phyloP scores from a whole-genome alignment of 2,888 invertebrate genomes.

The Pycnomerus fuliginosus region DNA sequence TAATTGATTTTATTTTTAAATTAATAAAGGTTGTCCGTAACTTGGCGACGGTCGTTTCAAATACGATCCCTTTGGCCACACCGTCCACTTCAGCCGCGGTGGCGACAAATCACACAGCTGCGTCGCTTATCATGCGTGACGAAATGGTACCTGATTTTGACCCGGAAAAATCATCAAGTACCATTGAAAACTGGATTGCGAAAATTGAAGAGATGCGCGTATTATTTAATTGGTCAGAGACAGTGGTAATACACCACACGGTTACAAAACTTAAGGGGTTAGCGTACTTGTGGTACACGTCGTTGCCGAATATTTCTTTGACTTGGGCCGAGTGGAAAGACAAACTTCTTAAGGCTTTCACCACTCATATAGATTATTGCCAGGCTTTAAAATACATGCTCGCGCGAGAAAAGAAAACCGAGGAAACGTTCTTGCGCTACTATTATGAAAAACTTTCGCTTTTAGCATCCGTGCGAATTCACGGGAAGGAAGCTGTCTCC shows the following conservation, averaged over 20 bases:
- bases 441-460: background rate
- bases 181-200: background rate
- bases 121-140: background rate
- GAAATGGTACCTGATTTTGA: slow-evolving; percentile 2
- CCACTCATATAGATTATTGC: background rate
- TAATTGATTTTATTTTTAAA: too few species aligned
- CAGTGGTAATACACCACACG: background rate
- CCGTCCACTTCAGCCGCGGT: background rate
- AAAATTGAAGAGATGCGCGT: background rate
- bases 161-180: background rate
- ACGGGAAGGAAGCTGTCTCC: background rate
- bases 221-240: background rate
- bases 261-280: background rate
- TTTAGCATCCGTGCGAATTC: background rate
- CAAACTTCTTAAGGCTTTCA: background rate
- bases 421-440: slow-evolving; percentile 1
- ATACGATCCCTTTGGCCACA: too few species aligned
- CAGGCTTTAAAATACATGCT: background rate
- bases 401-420: background rate
- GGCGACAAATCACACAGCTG: background rate
- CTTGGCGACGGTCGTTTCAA: background rate
- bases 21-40: background rate
- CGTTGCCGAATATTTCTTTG: background rate
- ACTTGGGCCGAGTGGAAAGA: slow-evolving; percentile 1
- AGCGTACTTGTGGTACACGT: background rate